phyloP scores from a whole-genome alignment of 2,113 vertebrate species.

The Craseonycteris thonglongyai region DNA sequence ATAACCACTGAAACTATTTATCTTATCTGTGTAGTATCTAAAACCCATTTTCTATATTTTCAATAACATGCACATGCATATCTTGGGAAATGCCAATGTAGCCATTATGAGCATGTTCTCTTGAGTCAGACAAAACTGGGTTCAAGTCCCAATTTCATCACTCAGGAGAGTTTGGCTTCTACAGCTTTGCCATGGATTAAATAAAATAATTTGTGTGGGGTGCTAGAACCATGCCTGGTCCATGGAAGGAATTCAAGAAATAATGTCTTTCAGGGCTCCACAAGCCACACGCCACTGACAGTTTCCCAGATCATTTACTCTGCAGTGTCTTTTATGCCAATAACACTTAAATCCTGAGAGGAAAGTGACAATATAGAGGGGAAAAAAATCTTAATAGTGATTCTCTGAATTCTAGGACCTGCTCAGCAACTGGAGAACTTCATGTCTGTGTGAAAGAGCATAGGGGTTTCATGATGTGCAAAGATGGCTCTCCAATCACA shows the following conservation, averaged over 20 bases:
- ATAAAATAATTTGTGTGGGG: not conserved
- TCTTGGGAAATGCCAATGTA: not conserved
- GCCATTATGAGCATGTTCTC: not conserved
- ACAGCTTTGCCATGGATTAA: not conserved
- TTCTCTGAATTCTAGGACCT: not conserved
- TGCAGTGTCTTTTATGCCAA: no score
- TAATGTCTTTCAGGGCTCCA: not conserved
- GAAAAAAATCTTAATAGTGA: not conserved
- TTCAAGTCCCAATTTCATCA: not conserved
- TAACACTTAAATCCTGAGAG: not conserved
- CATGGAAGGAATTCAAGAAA: not conserved
- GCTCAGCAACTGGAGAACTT: not conserved
- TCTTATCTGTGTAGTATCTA: not conserved
- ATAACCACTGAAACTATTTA: not conserved
- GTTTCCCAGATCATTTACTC: not conserved
- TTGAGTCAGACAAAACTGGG: not conserved
- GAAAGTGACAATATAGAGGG: not conserved
- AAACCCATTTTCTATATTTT: not conserved
- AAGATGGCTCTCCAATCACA: not conserved
- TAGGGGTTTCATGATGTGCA: not conserved
- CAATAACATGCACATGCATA: not conserved
- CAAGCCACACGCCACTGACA: not conserved
- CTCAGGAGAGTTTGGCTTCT: not conserved
- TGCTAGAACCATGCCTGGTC: not conserved
- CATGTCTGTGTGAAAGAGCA: not conserved